These are phyloP conservation scores for Rhagium mordax DNA, from an alignment of 2,888 invertebrate species.

Conservation along the genomic window DNA sequence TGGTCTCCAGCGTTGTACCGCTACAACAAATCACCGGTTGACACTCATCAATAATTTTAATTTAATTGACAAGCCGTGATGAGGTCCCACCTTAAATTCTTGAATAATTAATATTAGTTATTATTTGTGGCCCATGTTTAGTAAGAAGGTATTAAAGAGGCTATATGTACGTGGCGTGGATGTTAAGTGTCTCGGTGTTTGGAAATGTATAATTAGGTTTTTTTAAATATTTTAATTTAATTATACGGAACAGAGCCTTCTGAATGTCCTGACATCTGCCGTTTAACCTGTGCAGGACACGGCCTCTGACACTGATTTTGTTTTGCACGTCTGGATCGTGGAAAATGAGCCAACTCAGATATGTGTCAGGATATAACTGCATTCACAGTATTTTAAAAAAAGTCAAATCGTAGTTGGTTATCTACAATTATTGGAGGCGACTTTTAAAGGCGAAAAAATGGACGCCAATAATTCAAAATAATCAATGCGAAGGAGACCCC, in stretches of 20 bases:
- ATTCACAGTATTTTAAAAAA: neutral
- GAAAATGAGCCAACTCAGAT: neutral
- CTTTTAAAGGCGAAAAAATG: no score
- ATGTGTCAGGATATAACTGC: neutral
- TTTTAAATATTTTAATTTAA: constrained; percentile 12
- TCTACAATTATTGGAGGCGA: no score
- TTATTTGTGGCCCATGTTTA: neutral
- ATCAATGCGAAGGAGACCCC: no score
- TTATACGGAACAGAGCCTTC: neutral
- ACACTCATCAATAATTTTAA: constrained; percentile 11
- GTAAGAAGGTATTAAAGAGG: neutral
- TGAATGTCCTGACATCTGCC: neutral
- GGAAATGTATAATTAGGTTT: constrained; percentile 9
- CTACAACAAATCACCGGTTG: constrained; percentile 3
- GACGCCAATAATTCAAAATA: no score
- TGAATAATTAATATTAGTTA: constrained; percentile 3
- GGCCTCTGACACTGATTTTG: neutral
- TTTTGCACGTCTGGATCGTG: neutral
- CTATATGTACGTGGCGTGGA: neutral
- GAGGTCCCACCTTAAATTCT: neutral
- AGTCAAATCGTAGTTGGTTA: no score
- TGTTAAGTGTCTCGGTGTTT: neutral
- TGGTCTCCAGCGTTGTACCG: neutral
- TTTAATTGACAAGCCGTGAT: constrained; percentile 5
- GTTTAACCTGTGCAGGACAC: neutral